Evolutionary conservation across 2,888 invertebrate genomes (phyloP).

Genomic region (Drosophila cyrtoloma): DNA sequence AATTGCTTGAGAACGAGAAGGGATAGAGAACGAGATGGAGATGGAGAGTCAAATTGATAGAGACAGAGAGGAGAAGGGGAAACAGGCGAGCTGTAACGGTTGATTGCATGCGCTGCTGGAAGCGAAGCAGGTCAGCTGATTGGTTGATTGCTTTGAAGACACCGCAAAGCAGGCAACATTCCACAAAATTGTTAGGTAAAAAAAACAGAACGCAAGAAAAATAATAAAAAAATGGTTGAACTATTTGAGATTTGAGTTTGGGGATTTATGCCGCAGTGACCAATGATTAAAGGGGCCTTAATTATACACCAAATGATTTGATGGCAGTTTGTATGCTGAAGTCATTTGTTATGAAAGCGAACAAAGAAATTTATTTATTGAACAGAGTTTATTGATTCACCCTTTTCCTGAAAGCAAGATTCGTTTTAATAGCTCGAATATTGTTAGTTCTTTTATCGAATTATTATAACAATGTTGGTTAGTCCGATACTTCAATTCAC

Average conservation of each 20-base stretch:
- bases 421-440: not conserved
- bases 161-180: constrained; percentile 45
- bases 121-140: constrained; percentile 74
- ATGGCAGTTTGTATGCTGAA: constrained; percentile 18
- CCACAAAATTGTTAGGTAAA: constrained; percentile 26
- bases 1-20: constrained; percentile 51
- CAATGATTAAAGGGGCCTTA: constrained; percentile 18
- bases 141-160: constrained; percentile 74
- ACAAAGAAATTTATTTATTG: not conserved
- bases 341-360: not conserved
- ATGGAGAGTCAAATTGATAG: constrained; percentile 5
- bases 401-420: not conserved
- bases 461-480: not conserved
- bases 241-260: constrained; percentile 13
- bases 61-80: not conserved
- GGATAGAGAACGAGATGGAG: constrained; percentile 21
- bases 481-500: not conserved
- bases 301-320: constrained; percentile 22
- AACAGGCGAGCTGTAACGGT: constrained; percentile 55
- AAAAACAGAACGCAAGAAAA: not conserved
- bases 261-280: not conserved
- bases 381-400: not conserved
- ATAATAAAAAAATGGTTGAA: constrained; percentile 6
- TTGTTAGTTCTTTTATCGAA: not conserved
- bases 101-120: constrained; percentile 71